Evolutionary conservation across 2,113 vertebrate genomes (phyloP).

Genomic region (Charadrius vociferus): DNA sequence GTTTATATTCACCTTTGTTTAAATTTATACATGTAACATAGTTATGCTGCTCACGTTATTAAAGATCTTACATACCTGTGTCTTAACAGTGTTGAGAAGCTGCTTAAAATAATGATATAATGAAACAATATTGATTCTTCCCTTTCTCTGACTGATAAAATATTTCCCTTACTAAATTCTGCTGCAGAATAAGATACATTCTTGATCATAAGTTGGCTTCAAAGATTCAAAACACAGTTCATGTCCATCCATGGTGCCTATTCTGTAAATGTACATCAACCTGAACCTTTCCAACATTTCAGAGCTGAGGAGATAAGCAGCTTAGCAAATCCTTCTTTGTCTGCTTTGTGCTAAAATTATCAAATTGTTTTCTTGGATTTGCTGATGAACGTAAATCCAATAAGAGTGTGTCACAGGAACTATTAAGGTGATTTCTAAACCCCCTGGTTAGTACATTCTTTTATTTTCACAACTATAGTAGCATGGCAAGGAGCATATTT

Average conservation of each 20-base stretch:
- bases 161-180: neutral
- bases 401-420: constrained; percentile 34
- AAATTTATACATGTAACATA: neutral
- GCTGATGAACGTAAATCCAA: constrained; percentile 68
- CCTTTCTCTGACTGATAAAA: neutral
- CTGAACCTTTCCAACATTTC: constrained; percentile 40
- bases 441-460: neutral
- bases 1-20: neutral
- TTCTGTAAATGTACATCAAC: neutral
- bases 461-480: neutral
- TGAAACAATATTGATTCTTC: neutral
- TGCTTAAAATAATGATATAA: neutral
- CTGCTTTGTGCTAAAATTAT: constrained; percentile 74
- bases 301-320: constrained; percentile 43
- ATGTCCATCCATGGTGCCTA: neutral
- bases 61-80: constrained; percentile 40
- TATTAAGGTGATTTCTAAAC: constrained; percentile 32
- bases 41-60: neutral
- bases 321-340: constrained; percentile 70
- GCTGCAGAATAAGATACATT: neutral
- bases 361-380: constrained; percentile 68
- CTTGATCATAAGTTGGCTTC: neutral
- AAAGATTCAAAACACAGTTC: neutral
- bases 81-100: neutral
- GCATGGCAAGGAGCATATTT: neutral